Evolutionary conservation across 1,140 invertebrate species (phyloP), one percentile per base, ranked within the genome.

Genomic region (Bombus haemorrhoidalis): DNA sequence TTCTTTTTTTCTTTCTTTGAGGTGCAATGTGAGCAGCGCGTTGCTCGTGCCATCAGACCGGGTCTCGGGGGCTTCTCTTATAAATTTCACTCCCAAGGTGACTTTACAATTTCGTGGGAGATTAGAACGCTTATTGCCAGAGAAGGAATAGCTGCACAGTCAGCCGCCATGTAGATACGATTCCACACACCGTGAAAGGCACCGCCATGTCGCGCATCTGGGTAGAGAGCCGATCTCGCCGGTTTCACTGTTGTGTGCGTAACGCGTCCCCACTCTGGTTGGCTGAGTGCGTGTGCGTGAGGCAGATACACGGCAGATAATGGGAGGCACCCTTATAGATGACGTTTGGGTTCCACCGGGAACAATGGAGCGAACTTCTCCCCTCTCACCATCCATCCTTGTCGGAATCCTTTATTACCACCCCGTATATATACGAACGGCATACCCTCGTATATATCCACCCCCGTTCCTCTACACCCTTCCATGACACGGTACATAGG

Each of bases 391-490:
- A 93, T 92, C 91, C 90, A 92, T 95, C 93, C 92, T 94, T 93
- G 93, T 93, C 92, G 90, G 92, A 94, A 94, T 95, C 93, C 92
- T 94, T 94, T 94, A 94, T 95, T 95, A 92, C 91, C 79, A 88
- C 88, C 80, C 87, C 81, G 88, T 90, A 82, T 92, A 88, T 88
- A 86, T 91, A 90, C 62, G 75, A 87, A 91, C 83, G 62, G 47
- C 69, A 75, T 86, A 87, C 71, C 72, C 78, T 81, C 81, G 69
- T 91, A 89, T 86, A 83, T 86, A 83, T 83, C 84, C 85, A 83
- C 81, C 37, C 66, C 73, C 59, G 37, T 83, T 62, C 86, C 59
- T 53, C 47, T 62, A 62, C 76, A 34, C 81, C 32, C 76, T 76
- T 68, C 47, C 62, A 18, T 62, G 37, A 43, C 39, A 22, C 28